Evolutionary conservation across 2,113 vertebrate genomes (phyloP), one percentile per base, ranked within the genome.

Genomic region (Regulus satrapa): DNA sequence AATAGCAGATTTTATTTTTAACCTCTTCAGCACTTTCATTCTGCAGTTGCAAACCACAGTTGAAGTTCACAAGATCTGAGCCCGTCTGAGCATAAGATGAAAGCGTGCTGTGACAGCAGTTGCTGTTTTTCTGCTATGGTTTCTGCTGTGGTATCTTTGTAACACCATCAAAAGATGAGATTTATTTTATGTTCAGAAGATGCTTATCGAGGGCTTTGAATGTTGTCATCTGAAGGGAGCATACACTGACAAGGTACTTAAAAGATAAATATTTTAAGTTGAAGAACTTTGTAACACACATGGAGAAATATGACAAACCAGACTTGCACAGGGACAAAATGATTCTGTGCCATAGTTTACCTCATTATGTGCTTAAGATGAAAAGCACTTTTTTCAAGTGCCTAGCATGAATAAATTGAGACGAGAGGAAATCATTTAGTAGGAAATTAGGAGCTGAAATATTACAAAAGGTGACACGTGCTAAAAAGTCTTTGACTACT

Each of bases 361-460:
- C 54, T 95, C 62, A 61, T 87, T 92, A 91, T 55, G n/a, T 91
- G 71, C 71, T 85, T 54, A 34, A 89, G 67, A 88, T 79, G 89
- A 92, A 89, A 95, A 78, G 49, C 81, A 48, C 74, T 89, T 75
- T 52, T 40, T 67, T 55, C 73, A 75, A 96, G 81, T 85, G 51
- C 74, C 79, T 75, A 73, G 29, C 9, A 3, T 66, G 51, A 93
- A 89, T 85, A 72, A 85, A 89, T 55, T 43, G 71, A 92, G 69
- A 84, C 68, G 46, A 84, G 88, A 86, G 83, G 55, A 59, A 81
- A 71, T 66, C 29, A 59, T 48, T 72, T 85, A 51, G 52, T 48
- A 40, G 45, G 69, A 85, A 34, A 69, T 88, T 48, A 55, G 74
- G 81, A 93, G 40, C 46, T 55, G 31, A 77, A 96, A 63, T 71